A percentile compares a stretch with the other conserved stretches of the same genome.
Conservation (phyloP, 2,888 invertebrate species). For the Eristalinus aeneus region DNA sequence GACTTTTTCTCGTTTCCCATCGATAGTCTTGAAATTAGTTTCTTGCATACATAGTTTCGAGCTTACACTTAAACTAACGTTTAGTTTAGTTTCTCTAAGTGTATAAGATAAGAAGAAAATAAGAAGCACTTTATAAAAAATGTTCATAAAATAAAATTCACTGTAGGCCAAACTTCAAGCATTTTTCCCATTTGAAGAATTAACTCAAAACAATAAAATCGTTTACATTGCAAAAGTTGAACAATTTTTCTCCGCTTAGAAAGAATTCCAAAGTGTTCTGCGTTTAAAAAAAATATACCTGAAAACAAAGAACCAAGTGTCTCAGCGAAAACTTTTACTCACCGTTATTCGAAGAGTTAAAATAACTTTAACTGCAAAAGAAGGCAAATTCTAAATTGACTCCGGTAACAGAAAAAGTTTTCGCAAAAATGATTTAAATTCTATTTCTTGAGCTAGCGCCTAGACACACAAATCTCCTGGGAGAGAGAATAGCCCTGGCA, state of each 20-base stretch:
- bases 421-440: conserved; percentile 21
- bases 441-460: not conserved
- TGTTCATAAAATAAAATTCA: too few species aligned
- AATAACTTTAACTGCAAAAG: not conserved
- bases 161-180: too few species aligned
- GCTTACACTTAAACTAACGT: too few species aligned
- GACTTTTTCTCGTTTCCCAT: too few species aligned
- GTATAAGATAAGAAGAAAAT: too few species aligned
- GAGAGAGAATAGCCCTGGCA: not conserved
- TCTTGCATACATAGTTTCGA: too few species aligned
- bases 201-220: not conserved
- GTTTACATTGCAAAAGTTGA: not conserved
- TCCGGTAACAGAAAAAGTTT: conserved; percentile 5
- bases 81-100: too few species aligned
- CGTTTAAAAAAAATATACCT: not conserved
- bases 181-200: too few species aligned
- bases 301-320: not conserved
- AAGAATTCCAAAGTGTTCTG: not conserved
- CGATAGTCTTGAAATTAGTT: too few species aligned
- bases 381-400: conserved; percentile 8
- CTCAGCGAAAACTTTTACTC: not conserved
- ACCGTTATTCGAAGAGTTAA: not conserved
- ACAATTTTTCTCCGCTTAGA: not conserved
- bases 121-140: too few species aligned
- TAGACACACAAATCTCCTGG: conserved; percentile 9